phyloP scores from a whole-genome alignment of 2,888 invertebrate species.

The Serripes groenlandicus region DNA sequence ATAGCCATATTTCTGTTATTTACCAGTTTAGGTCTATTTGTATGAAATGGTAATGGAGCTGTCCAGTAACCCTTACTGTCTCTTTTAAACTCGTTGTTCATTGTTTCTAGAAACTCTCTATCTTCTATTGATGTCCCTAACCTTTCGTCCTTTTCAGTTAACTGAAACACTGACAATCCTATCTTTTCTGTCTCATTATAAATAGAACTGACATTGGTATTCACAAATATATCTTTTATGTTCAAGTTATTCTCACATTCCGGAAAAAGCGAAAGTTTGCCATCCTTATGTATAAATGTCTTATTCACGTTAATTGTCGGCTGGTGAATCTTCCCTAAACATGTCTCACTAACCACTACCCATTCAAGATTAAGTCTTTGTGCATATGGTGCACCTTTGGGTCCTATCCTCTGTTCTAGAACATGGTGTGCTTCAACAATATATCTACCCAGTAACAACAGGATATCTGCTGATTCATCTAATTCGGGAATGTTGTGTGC shows the following conservation, averaged over 20 bases:
- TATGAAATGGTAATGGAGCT: slow-evolving; percentile 42
- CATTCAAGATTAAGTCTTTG: slow-evolving; percentile 46
- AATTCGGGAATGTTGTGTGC: slow-evolving; percentile 33
- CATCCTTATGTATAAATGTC: slow-evolving; percentile 3
- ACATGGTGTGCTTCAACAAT: slow-evolving; percentile 57
- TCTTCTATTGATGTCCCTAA: slow-evolving; percentile 30
- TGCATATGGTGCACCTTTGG: slow-evolving; percentile 41
- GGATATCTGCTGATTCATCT: slow-evolving; percentile 24
- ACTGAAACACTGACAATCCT: slow-evolving; percentile 3
- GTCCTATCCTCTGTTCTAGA: slow-evolving; percentile 43
- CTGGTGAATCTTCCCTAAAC: slow-evolving; percentile 51
- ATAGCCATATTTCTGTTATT: slow-evolving; percentile 26
- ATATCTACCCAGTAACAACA: slow-evolving; percentile 54
- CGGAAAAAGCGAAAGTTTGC: neutral
- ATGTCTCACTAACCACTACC: slow-evolving; percentile 54
- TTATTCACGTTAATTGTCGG: slow-evolving; percentile 15
- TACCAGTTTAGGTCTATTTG: slow-evolving; percentile 14
- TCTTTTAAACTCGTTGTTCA: slow-evolving; percentile 29
- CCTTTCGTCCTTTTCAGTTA: neutral
- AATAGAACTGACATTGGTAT: neutral
- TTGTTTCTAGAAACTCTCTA: slow-evolving; percentile 26
- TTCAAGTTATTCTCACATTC: slow-evolving; percentile 2
- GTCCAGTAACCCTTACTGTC: slow-evolving; percentile 27
- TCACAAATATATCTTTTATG: neutral
- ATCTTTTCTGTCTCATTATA: neutral